These are phyloP conservation scores for Ophiothrix spiculata DNA, from an alignment of 35 echinoderm and acorn worm genomes.

Conservation along the genomic window DNA sequence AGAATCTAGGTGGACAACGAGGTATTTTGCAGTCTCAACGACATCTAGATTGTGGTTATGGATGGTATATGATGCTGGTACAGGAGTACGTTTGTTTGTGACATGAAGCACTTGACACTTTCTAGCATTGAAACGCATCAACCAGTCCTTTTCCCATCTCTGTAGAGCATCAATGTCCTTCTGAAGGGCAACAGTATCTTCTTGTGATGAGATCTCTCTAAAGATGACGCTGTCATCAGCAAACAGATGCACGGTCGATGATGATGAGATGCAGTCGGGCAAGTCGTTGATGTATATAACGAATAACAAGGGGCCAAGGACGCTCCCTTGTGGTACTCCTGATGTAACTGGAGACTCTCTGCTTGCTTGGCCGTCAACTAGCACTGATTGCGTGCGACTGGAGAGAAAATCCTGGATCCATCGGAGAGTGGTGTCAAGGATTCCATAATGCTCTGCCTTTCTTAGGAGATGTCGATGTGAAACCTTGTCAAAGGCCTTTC, in stretches of 20 bases:
- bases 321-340: too few species aligned
- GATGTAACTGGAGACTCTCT: too few species aligned
- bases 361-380: too few species aligned
- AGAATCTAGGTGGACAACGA: constrained; percentile 8
- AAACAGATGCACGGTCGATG: neutral
- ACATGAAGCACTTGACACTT: constrained; percentile 41
- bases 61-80: neutral
- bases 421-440: too few species aligned
- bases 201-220: neutral
- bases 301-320: too few species aligned
- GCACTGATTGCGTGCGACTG: too few species aligned
- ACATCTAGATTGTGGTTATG: neutral
- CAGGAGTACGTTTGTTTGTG: neutral
- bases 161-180: constrained; percentile 19
- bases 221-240: constrained; percentile 25
- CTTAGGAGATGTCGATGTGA: too few species aligned
- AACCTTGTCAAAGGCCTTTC: too few species aligned
- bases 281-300: too few species aligned
- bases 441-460: too few species aligned
- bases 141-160: constrained; percentile 27
- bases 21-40: constrained; percentile 31
- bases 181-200: constrained; percentile 13
- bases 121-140: constrained; percentile 25
- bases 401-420: too few species aligned
- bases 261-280: neutral